A percentile compares a stretch with the other conserved stretches of the same genome.
phyloP scores from a whole-genome alignment of 1,140 invertebrate species.

The Penaeus indicus region DNA sequence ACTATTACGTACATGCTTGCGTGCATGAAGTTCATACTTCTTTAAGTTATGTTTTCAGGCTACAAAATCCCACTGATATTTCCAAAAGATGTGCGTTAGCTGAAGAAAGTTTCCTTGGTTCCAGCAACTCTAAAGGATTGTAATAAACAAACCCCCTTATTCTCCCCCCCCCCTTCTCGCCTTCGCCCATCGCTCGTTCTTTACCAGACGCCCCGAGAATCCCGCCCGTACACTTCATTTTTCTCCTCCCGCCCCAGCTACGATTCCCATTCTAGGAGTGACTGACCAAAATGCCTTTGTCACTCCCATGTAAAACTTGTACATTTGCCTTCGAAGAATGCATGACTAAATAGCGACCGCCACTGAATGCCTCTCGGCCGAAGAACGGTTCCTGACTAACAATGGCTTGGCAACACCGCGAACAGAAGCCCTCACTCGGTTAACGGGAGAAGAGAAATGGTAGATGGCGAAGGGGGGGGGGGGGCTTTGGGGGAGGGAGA shows the following conservation, averaged over 20 bases:
- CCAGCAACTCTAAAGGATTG: not conserved
- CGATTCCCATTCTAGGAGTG: not conserved
- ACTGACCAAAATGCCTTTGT: constrained; percentile 18
- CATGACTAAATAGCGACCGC: not conserved
- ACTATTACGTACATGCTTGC: too few species aligned
- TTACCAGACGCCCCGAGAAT: not conserved
- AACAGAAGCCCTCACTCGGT: not conserved
- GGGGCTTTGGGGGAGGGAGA: too few species aligned
- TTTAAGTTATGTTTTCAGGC: too few species aligned
- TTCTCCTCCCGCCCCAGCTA: constrained; percentile 21
- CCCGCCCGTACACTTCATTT: not conserved
- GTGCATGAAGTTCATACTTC: too few species aligned
- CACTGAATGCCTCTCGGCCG: not conserved
- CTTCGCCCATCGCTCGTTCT: not conserved
- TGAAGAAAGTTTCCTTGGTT: not conserved
- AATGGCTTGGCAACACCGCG: not conserved
- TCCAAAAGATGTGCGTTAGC: too few species aligned
- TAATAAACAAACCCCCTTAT: not conserved
- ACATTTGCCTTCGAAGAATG: not conserved
- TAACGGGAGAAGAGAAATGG: not conserved
- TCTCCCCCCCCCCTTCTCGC: not conserved
- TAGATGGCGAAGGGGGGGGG: not conserved
- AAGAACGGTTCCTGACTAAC: not conserved
- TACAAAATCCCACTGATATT: too few species aligned
- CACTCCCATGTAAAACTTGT: constrained; percentile 15